Conservation (phyloP, 2,113 vertebrate genomes). For the Vidua macroura region DNA sequence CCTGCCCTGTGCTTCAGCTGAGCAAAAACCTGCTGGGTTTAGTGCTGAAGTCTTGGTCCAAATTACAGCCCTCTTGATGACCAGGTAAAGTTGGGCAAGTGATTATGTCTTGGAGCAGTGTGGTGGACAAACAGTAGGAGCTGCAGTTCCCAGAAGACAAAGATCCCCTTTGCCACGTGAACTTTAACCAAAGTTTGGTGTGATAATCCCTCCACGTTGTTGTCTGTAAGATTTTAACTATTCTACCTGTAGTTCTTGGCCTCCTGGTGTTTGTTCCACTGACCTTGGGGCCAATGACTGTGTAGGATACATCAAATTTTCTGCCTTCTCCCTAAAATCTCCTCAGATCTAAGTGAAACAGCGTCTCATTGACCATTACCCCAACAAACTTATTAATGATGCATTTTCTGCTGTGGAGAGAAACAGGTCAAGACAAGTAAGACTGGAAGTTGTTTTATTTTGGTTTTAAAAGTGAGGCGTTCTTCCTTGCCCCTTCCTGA, state of each 20-base stretch:
- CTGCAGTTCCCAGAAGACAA: not conserved
- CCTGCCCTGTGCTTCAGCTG: not conserved
- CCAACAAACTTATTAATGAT: not conserved
- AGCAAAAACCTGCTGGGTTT: not conserved
- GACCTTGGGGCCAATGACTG: not conserved
- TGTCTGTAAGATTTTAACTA: constrained; percentile 17
- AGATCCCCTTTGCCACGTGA: not conserved
- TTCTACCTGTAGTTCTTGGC: constrained; percentile 37
- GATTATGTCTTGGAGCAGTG: not conserved
- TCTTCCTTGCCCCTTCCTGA: not conserved
- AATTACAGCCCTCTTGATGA: not conserved
- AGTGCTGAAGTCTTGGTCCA: not conserved
- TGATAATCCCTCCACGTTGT: not conserved
- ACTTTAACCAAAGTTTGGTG: not conserved
- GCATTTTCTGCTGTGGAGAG: not conserved
- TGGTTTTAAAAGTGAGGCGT: not conserved
- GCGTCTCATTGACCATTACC: not conserved
- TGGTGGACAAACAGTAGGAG: not conserved
- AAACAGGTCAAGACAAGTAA: not conserved
- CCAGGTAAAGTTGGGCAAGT: not conserved
- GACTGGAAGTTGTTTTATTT: not conserved
- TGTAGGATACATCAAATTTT: not conserved
- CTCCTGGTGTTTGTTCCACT: not conserved
- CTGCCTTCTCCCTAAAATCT: constrained; percentile 16
- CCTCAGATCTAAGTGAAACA: constrained; percentile 12